These are phyloP conservation scores for Dreissena rostriformis DNA, from an alignment of 1,140 invertebrate species.

Conservation along the genomic window DNA sequence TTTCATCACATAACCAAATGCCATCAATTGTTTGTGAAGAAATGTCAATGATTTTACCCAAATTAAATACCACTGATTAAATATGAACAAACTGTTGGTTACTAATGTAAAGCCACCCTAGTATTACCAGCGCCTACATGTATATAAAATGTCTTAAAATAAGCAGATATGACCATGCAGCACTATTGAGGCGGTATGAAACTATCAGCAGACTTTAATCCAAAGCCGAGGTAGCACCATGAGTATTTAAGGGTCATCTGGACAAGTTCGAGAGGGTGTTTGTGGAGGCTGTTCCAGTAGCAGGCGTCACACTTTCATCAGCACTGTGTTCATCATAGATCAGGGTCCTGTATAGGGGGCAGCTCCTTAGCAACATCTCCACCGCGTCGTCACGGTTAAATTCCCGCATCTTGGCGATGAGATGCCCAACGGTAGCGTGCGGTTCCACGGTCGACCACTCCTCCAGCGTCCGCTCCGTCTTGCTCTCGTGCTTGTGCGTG, in stretches of 20 bases:
- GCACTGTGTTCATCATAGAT: constrained; percentile 73
- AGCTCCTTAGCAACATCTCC: constrained; percentile 81
- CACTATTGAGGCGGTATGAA: no score
- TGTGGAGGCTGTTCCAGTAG: constrained; percentile 70
- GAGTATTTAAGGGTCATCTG: constrained; percentile 59
- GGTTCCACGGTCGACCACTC: constrained; percentile 81
- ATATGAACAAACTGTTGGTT: no score
- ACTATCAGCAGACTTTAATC: no score
- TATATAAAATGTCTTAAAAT: no score
- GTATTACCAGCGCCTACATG: no score
- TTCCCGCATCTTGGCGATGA: constrained; percentile 83
- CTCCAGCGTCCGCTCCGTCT: constrained; percentile 82
- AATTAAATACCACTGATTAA: no score
- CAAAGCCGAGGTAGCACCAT: no score
- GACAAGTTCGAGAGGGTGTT: constrained; percentile 77
- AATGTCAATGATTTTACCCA: no score
- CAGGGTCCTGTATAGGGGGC: constrained; percentile 80
- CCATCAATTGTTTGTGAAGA: no score
- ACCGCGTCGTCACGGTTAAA: constrained; percentile 83
- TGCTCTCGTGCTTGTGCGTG: constrained; percentile 77
- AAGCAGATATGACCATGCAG: no score
- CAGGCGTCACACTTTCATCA: constrained; percentile 68
- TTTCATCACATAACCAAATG: no score
- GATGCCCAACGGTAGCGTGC: constrained; percentile 80
- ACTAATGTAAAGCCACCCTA: no score